Percentiles rank a stretch among this genome's conserved stretches.
These are phyloP conservation scores for Nemotelus pantherinus DNA, from an alignment of 2,888 invertebrate species.

Conservation along the genomic window DNA sequence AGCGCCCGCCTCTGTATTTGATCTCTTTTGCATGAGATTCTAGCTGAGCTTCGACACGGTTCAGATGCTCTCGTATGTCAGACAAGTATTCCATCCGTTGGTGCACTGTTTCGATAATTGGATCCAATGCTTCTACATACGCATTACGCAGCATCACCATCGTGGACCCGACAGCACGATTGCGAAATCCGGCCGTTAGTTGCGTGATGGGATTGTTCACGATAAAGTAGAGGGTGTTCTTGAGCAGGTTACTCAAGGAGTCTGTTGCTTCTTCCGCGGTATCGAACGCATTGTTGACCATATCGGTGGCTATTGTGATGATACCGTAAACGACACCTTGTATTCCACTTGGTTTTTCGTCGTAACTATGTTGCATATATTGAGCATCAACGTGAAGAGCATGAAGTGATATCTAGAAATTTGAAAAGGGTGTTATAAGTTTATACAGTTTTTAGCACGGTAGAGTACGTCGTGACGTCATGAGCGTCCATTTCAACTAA, in stretches of 20 bases:
- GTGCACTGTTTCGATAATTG: constrained; percentile 1
- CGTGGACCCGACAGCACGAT: constrained; percentile 14
- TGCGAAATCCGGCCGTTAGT: constrained; percentile 14
- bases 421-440: too few species aligned
- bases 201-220: constrained; percentile 20
- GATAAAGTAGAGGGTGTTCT: neutral
- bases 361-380: neutral
- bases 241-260: neutral
- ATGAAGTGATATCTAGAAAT: neutral
- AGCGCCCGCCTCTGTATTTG: neutral
- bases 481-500: too few species aligned
- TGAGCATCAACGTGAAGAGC: neutral
- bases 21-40: neutral
- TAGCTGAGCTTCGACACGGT: neutral
- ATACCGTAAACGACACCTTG: neutral
- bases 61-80: constrained; percentile 5
- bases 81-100: neutral
- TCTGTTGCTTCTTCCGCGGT: neutral
- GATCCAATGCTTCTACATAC: constrained; percentile 13
- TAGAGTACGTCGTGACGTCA: too few species aligned
- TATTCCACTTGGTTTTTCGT: constrained; percentile 2
- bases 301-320: neutral
- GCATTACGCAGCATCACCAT: constrained; percentile 15
- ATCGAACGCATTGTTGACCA: constrained; percentile 1
- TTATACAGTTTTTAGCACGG: too few species aligned